Evolutionary conservation across 1,140 invertebrate genomes (phyloP).

Genomic region (Aphis craccivora): DNA sequence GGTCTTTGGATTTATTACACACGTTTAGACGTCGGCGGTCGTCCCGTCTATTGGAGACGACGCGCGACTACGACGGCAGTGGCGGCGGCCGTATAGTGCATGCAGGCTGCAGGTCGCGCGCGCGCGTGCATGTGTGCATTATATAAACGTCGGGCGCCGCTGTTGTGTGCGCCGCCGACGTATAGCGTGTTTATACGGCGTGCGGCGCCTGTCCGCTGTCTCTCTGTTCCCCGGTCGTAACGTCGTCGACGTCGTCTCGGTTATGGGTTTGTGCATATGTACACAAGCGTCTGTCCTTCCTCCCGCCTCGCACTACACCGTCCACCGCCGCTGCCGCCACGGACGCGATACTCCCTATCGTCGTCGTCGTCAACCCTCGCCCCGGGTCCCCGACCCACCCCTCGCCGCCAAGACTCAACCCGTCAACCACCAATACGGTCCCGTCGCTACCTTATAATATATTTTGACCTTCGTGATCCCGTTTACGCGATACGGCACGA

Average conservation of each 20-base stretch:
- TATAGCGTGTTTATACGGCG: neutral
- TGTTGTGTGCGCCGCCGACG: conserved; percentile 5
- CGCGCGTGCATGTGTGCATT: neutral
- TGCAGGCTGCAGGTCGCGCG: neutral
- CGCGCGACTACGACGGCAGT: neutral
- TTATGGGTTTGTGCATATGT: neutral
- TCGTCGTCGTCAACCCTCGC: neutral
- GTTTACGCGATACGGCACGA: neutral
- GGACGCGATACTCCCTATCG: neutral
- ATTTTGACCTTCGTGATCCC: neutral
- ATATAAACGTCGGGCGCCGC: conserved; percentile 46
- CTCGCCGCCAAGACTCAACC: neutral
- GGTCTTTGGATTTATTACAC: conserved; percentile 28
- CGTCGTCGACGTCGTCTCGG: conserved; percentile 16
- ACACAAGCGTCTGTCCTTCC: neutral
- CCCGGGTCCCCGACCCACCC: neutral
- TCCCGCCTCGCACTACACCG: neutral
- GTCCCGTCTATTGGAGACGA: neutral
- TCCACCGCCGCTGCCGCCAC: neutral
- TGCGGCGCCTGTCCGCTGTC: conserved; percentile 48
- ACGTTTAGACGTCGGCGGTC: neutral
- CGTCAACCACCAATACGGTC: neutral
- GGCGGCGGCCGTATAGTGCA: neutral
- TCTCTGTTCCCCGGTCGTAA: neutral
- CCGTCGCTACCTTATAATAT: neutral